Conservation (phyloP, 2,113 vertebrate species). For the Gambusia affinis region DNA sequence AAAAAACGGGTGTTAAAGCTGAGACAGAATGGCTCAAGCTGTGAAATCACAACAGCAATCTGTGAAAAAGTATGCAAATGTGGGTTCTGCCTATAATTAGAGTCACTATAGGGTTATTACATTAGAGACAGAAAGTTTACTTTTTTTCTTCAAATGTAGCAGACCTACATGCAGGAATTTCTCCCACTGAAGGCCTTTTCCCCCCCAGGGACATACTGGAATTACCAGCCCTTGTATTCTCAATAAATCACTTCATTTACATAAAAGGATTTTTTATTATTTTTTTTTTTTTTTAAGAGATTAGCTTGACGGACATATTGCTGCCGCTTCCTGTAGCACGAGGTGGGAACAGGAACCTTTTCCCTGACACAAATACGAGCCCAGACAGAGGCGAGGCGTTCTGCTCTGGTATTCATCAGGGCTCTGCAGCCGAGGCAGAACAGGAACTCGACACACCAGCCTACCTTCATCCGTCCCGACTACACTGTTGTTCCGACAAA, state of each 20-base stretch:
- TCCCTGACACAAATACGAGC: conserved; percentile 5
- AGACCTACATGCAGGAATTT: not conserved
- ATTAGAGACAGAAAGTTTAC: not conserved
- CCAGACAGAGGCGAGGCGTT: not conserved
- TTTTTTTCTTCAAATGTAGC: not conserved
- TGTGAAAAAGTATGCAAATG: no score
- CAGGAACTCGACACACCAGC: conserved; percentile 12
- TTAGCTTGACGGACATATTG: not conserved
- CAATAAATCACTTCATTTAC: not conserved
- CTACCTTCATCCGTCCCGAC: conserved; percentile 5
- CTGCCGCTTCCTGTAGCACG: conserved; percentile 15
- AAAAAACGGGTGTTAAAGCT: not conserved
- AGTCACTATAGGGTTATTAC: not conserved
- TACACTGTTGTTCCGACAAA: conserved; percentile 14
- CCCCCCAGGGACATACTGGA: not conserved
- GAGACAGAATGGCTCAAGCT: not conserved
- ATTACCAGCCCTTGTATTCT: conserved; percentile 2
- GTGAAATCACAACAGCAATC: not conserved
- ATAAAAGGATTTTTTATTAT: not conserved
- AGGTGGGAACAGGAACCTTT: conserved; percentile 6
- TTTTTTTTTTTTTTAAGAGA: no score
- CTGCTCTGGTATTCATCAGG: conserved; percentile 3
- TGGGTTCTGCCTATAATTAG: not conserved
- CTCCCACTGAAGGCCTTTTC: not conserved
- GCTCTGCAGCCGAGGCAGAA: conserved; percentile 11